Conservation (phyloP, 2,797 vertebrate genomes). For the Acanthis flammea region DNA sequence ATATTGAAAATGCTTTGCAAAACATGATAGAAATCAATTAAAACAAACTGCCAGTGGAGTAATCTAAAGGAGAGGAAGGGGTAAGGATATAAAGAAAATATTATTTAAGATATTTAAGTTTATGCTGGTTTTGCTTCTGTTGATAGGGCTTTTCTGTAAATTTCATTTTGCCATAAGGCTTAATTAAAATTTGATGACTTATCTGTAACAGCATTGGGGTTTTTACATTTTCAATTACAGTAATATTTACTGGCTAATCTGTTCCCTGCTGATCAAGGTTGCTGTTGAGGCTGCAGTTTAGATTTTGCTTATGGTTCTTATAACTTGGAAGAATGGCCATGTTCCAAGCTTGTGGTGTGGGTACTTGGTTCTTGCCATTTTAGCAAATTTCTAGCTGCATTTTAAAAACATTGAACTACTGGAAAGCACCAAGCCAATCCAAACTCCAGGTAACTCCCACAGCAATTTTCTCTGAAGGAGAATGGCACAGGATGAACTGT, state of each 20-base stretch:
- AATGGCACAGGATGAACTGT: background rate
- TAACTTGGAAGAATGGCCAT: background rate
- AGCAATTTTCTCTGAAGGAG: background rate
- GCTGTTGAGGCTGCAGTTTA: background rate
- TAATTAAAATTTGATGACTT: background rate
- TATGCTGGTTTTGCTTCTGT: background rate
- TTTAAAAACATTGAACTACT: background rate
- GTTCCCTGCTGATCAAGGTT: background rate
- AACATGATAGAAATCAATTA: background rate
- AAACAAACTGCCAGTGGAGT: background rate
- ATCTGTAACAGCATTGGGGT: rapidly evolving
- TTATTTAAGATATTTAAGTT: background rate
- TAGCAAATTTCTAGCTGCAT: background rate
- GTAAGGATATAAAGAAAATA: background rate
- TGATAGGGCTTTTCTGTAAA: background rate
- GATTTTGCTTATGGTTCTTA: background rate
- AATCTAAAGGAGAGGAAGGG: background rate
- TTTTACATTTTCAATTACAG: background rate
- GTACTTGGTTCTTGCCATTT: background rate
- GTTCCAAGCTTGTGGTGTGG: background rate
- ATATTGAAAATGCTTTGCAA: background rate
- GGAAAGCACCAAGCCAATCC: background rate
- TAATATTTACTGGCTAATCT: background rate
- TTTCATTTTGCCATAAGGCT: background rate
- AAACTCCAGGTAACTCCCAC: background rate